Base-by-base conservation (phyloP, 2,113 vertebrate species). In the Otis tarda region DNA sequence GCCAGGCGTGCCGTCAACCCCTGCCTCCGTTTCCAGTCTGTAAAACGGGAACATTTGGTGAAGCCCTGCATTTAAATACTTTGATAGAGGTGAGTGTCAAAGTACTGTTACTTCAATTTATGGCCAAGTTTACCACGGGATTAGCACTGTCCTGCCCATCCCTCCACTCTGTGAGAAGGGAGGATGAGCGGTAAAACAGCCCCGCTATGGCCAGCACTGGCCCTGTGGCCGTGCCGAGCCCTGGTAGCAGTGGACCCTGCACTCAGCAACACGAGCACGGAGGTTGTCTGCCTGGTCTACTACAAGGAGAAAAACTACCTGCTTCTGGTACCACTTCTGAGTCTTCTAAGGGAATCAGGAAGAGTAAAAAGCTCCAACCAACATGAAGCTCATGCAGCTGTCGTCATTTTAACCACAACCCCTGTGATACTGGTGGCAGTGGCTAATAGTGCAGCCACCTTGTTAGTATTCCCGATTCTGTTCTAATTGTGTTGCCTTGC, bases 181-280 rank as follows among this genome's bases (percentile, higher is more conserved):
- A 43, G 12, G 25, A 37, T 0, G 16, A 71, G 25, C 2, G 4
- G 30, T n/a, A 68, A 67, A 59, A 4, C 41, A 83, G 30, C 16
- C 52, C 31, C 60, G 60, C 37, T 27, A 9, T 1, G 12, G 45
- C 25, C 68, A 82, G 49, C 68, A 12, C 28, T 31, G 61, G 16
- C 31, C 30, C 28, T n/a, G 59, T 1, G 8, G 23, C 77, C 3
- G 1, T 7, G 55, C 43, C 0, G 0, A 52, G 24, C 47, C 50
- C 61, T 45, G 50, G 28, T 2, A 74, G 47, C 47, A 67, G 33
- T 2, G 3, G 31, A 59, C 74, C 55, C 81, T 87, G 80, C 28
- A 33, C 37, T 41, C 21, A 64, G 61, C 35, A 57, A 10, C 18
- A 33, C 0, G 0, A 82, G 52, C 39, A 43, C 0, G 0, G 53